Base-by-base conservation (phyloP, 2,888 invertebrate species). In the Amiota mariae region DNA sequence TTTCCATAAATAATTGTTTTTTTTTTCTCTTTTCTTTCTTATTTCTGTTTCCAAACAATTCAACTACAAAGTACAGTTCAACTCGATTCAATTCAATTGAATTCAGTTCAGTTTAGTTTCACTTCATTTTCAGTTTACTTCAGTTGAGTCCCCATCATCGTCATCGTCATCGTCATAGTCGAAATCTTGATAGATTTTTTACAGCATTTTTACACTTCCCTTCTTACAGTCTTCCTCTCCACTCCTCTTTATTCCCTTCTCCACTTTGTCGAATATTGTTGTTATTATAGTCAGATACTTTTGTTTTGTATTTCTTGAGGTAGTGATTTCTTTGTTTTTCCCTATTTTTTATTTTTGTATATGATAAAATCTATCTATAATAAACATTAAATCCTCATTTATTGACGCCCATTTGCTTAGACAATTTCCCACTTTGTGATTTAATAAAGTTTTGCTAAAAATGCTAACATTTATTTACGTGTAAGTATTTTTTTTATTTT, bases 1-100 rank as follows among this genome's bases (percentile, higher is more conserved):
- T 68, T 54, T 68, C 68, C 54, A 68, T 68, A 68, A 68, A 68
- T 54, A 48, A 67, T 24, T 68, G 68, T 9, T 36, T 10, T 36
- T 63, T 57, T 57, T 2, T 57, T 57, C 2, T 36, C 1, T 36
- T 63, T 57, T 57, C 9, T 57, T 57, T 12, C 46, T 8, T 24
- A 4, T 63, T 48, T 67, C 10, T 68, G 20, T 68, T 68, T 49
- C 20, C 24, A 67, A 9, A 48, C 48, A 11, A n/a, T 54, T 24
- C 54, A 54, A 36, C 36, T 36, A 2, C 36, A 36, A 36, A 36
- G 12, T n/a, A n/a, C 54, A 54, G 12, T 54, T 54, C 12, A 54
- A 54, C 54, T n/a, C n/a, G 11, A 15, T 20, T 18, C 59, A 59
- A 59, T 18, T 59, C 12, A 9, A 12, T 18, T 18, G 11, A n/a